Evolutionary conservation across 2,113 vertebrate genomes (phyloP).

Genomic region (Ceyx cyanopectus): DNA sequence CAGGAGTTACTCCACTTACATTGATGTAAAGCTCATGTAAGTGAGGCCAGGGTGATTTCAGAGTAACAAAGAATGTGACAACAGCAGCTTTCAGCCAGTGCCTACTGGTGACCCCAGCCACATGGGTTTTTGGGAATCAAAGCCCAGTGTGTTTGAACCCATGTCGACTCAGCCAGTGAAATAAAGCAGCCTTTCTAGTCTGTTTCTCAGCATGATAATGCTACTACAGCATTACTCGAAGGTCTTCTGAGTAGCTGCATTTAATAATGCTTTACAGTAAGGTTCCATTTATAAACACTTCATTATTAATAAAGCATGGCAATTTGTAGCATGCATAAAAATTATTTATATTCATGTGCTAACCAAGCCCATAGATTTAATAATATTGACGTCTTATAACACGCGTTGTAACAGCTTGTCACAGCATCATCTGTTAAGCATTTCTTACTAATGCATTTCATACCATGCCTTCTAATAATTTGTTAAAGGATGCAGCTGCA

Average conservation of each 20-base stretch:
- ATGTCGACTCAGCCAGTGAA: background rate
- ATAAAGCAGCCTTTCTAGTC: conserved; percentile 53
- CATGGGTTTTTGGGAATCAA: conserved; percentile 20
- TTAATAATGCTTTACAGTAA: conserved; percentile 68
- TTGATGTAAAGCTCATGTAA: conserved; percentile 23
- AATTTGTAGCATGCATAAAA: conserved; percentile 74
- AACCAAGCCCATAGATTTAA: conserved; percentile 83
- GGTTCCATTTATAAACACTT: conserved; percentile 73
- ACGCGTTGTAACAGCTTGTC: conserved; percentile 81
- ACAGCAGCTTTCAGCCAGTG: conserved; percentile 42
- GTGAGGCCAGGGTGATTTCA: conserved; percentile 19
- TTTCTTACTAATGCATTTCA: conserved; percentile 83
- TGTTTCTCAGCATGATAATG: conserved; percentile 36
- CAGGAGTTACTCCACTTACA: background rate
- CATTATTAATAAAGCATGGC: conserved; percentile 75
- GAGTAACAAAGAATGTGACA: conserved; percentile 47
- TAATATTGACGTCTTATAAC: conserved; percentile 82
- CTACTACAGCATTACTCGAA: conserved; percentile 31
- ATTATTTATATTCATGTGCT: conserved; percentile 83
- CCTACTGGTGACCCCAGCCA: conserved; percentile 9
- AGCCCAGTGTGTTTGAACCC: conserved; percentile 33
- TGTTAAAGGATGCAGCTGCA: conserved; percentile 80
- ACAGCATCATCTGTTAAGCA: conserved; percentile 83
- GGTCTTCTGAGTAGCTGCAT: conserved; percentile 51
- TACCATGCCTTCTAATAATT: conserved; percentile 80